Evolutionary conservation across 2,797 vertebrate genomes (phyloP), one percentile per base, ranked within the genome.

Genomic region (Furcifer pardalis): DNA sequence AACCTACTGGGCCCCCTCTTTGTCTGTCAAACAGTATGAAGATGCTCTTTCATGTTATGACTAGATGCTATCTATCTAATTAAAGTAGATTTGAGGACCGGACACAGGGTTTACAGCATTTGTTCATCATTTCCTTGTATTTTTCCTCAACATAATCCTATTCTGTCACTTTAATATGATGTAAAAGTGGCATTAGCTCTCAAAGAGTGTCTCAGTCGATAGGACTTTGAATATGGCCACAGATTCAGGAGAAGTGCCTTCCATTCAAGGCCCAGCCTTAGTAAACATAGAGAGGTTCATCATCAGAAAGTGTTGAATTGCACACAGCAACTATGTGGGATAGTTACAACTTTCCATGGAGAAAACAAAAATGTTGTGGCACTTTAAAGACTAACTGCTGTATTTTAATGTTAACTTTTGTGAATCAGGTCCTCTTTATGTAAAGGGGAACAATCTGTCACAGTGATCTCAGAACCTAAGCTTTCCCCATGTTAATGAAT

Each of bases 21-120:
- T 92, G 75, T 92, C 79, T 91, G 88, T 90, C 89, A 92, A 90
- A 80, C 46, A 81, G 79, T 91, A 92, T 90, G 93, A 95, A 93
- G 91, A 93, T 92, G 74, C 65, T 86, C 52, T 88, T 83, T 87
- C 86, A 82, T 89, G 84, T 91, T 81, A 12, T 46, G 40, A 15
- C 1, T 35, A 7, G 32, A 46, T 63, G 13, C 3, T 82, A 5
- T 17, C 30, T 56, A 5, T 32, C 52, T 7, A 13, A 52, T 25
- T 3, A 66, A 65, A 65, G 30, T 60, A 75, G 21, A 1, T n/a
- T 73, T 78, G 10, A 46, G 30, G 30, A 60, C 21, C 37, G 13
- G 12, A 7, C 21, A 19, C 27, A n/a, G 9, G 35, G 7, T 7
- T 42, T 56, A 42, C 37, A 79, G 32, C 56, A 19, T 23, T 52